A percentile compares a stretch with the other conserved stretches of the same genome.
Conservation (phyloP, 2,113 vertebrate species). For the Fulmarus glacialis region DNA sequence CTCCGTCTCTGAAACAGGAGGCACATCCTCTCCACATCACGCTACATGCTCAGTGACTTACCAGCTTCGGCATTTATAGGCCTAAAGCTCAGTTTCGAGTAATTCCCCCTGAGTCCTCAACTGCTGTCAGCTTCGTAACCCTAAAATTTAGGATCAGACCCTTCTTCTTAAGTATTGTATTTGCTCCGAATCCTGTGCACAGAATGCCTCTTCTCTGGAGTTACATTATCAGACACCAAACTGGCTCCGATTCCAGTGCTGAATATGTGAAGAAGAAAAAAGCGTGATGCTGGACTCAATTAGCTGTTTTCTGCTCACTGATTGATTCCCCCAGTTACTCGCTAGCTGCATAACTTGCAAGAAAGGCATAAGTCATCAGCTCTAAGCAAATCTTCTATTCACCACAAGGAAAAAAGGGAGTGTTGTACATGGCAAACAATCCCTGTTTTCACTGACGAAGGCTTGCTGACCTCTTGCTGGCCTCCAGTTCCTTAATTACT, state of each 20-base stretch:
- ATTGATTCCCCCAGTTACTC: slow-evolving; percentile 68
- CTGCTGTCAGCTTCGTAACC: slow-evolving; percentile 56
- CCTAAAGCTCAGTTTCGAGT: slow-evolving; percentile 55
- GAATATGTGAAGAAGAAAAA: slow-evolving; percentile 54
- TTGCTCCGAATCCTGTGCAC: slow-evolving; percentile 6
- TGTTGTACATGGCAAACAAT: slow-evolving; percentile 94
- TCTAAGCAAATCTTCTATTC: slow-evolving; percentile 86
- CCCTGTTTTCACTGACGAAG: slow-evolving; percentile 86
- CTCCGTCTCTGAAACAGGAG: background rate
- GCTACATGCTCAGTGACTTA: slow-evolving; percentile 69
- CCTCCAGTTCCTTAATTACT: slow-evolving; percentile 91
- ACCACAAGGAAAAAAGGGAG: slow-evolving; percentile 90
- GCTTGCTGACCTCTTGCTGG: slow-evolving; percentile 89
- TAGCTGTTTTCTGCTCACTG: slow-evolving; percentile 77
- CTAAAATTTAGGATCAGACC: slow-evolving; percentile 56
- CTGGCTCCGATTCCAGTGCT: slow-evolving; percentile 53
- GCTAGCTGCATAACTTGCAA: slow-evolving; percentile 78
- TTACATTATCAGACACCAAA: slow-evolving; percentile 74
- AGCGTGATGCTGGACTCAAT: slow-evolving; percentile 76
- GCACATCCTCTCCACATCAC: slow-evolving; percentile 28
- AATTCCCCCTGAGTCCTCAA: slow-evolving; percentile 36
- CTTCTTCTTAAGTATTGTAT: slow-evolving; percentile 52
- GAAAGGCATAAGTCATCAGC: slow-evolving; percentile 84
- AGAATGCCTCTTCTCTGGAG: slow-evolving; percentile 64
- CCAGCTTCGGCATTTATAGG: slow-evolving; percentile 80